A percentile compares a stretch with the other conserved stretches of the same genome.
phyloP scores from a whole-genome alignment of 2,797 vertebrate species.

The Pterois miles region DNA sequence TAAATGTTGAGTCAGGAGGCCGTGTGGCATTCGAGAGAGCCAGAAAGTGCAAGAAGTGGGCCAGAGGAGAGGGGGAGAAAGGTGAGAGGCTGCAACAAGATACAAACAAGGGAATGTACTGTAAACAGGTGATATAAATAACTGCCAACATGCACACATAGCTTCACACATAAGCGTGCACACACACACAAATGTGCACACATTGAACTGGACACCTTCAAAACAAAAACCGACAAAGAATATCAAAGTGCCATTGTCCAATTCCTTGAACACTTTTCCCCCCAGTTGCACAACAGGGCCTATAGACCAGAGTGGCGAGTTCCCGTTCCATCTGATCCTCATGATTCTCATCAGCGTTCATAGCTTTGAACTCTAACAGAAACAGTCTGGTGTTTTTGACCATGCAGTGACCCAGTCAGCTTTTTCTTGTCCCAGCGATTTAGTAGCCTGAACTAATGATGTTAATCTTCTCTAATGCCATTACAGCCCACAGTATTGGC shows the following conservation, averaged over 20 bases:
- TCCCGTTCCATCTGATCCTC: slow-evolving; percentile 31
- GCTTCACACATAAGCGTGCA: slow-evolving; percentile 12
- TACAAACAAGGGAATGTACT: slow-evolving; percentile 71
- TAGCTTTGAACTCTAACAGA: slow-evolving; percentile 56
- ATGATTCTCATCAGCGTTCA: slow-evolving; percentile 29
- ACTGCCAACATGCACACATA: slow-evolving; percentile 43
- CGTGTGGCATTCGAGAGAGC: slow-evolving; percentile 16
- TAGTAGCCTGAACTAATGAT: slow-evolving; percentile 58
- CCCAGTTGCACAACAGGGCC: slow-evolving; percentile 37
- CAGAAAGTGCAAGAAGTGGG: slow-evolving; percentile 14
- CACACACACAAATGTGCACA: slow-evolving; percentile 16
- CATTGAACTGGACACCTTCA: slow-evolving; percentile 44
- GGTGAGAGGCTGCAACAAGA: slow-evolving; percentile 66
- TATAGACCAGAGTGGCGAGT: slow-evolving; percentile 20
- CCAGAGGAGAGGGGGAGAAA: slow-evolving; percentile 35
- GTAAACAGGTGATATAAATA: slow-evolving; percentile 83
- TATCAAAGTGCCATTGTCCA: slow-evolving; percentile 69
- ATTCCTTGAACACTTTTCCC: slow-evolving; percentile 52
- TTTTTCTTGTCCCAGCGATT: slow-evolving; percentile 37
- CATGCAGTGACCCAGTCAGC: slow-evolving; percentile 27
- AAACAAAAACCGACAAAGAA: slow-evolving; percentile 62
- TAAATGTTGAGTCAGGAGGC: slow-evolving; percentile 8
- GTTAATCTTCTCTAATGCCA: slow-evolving; percentile 66
- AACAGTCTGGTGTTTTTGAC: slow-evolving; percentile 25
- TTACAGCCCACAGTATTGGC: slow-evolving; percentile 33